Evolutionary conservation across 64 coral and sea anemone species (phyloP), one percentile per base, ranked within the genome.

Genomic region (Montipora foliosa): DNA sequence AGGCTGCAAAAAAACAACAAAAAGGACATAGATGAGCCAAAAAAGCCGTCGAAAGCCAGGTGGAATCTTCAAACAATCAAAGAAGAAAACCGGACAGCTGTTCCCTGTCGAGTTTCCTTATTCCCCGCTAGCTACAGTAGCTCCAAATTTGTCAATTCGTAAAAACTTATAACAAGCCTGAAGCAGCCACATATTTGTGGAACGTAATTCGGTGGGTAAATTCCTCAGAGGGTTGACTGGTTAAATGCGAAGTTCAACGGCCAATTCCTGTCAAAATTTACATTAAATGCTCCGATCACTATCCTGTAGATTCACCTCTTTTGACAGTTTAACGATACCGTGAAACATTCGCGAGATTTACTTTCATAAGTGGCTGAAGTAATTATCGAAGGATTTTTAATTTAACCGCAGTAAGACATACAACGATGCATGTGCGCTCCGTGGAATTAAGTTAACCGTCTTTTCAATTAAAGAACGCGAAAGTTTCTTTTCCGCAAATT

Each of bases 51-150:
- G 47, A 61, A 76, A 82, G 49, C 78, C 79, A 91, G 79, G 79
- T 82, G 79, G 82, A 86, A 86, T 16, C 57, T 83, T 91, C 73
- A 25, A 91, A 91, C 79, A 91, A 82, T 82, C 79, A 91, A 91
- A 67, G 78, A 75, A 12, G 61, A 79, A 79, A 82, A 16, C 6
- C 19, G 67, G 80, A 82, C 80, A 82, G 80, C 89, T 82, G 78
- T 82, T 74, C 47, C 67, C 44, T 82, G 49, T 74, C 72, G 68
- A 2, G 14, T 74, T 87, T 52, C 84, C 64, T 67, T 64, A 53
- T 50, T 47, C 67, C n/a, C 4, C 16, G 60, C 60, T 17, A 84
- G 67, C 60, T 84, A 58, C 37, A 44, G 55, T 59, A 44, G 37
- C 47, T 64, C 45, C 60, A 62, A 47, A 15, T 67, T 48, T 17